Evolutionary conservation across 2,113 vertebrate genomes (phyloP).

Genomic region (Xerus inauris): DNA sequence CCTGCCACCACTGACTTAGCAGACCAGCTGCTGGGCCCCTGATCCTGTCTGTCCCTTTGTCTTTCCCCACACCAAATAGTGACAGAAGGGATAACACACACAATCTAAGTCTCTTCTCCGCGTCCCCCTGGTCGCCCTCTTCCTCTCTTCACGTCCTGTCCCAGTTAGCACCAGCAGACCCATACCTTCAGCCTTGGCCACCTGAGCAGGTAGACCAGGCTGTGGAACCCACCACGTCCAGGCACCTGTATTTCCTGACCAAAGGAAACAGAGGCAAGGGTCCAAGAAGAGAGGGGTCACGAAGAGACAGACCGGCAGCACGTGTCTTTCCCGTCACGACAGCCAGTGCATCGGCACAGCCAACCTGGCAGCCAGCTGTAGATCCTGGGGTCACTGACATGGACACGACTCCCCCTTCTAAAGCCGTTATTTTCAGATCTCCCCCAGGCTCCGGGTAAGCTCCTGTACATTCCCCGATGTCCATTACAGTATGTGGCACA

Average conservation of each 20-base stretch:
- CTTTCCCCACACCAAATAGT: no score
- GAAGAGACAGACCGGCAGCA: background rate
- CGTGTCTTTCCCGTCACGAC: background rate
- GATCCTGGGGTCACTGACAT: slow-evolving; percentile 73
- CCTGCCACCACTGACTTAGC: background rate
- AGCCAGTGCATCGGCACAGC: background rate
- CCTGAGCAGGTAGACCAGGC: background rate
- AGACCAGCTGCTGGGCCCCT: background rate
- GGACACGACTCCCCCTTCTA: background rate
- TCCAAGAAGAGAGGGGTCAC: background rate
- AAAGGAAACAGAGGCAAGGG: background rate
- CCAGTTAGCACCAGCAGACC: background rate
- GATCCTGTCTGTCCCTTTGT: background rate
- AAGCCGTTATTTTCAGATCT: slow-evolving; percentile 82
- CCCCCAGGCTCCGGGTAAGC: background rate
- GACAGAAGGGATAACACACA: background rate
- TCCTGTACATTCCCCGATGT: background rate
- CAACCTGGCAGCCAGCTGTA: slow-evolving; percentile 81
- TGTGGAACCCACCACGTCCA: background rate
- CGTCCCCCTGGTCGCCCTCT: background rate
- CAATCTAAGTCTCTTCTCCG: background rate
- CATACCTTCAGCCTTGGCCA: background rate
- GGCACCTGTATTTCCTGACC: no score
- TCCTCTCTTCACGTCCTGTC: background rate
- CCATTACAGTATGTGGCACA: background rate